Evolutionary conservation across 1,140 invertebrate genomes (phyloP).

Genomic region (Drosophila pseudoobscura): DNA sequence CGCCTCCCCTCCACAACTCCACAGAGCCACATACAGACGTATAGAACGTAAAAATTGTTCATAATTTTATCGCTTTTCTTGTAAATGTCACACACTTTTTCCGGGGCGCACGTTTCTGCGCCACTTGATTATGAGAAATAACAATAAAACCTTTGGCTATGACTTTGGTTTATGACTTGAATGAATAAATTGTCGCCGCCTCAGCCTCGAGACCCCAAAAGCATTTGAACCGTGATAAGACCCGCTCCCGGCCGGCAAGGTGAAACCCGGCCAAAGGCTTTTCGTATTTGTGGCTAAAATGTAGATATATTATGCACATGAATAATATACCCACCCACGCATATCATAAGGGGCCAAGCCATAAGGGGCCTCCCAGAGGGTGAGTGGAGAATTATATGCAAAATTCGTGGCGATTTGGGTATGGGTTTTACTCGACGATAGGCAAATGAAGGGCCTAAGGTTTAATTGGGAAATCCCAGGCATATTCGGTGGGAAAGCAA

Average conservation of each 20-base stretch:
- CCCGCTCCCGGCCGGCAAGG: constrained; percentile 12
- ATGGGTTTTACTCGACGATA: too few species aligned
- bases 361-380: not conserved
- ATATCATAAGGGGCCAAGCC: constrained; percentile 13
- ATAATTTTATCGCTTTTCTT: constrained; percentile 81
- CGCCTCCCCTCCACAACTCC: too few species aligned
- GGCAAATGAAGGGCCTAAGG: too few species aligned
- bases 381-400: constrained; percentile 11
- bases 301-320: constrained; percentile 28
- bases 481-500: too few species aligned
- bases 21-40: too few species aligned
- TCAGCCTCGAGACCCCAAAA: constrained; percentile 9
- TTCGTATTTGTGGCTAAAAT: constrained; percentile 16
- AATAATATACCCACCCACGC: constrained; percentile 28
- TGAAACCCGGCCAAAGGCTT: constrained; percentile 15
- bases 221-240: constrained; percentile 26
- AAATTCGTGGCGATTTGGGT: not conserved
- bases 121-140: constrained; percentile 73
- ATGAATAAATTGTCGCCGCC: constrained; percentile 67
- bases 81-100: constrained; percentile 54
- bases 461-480: not conserved
- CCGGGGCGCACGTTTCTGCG: constrained; percentile 50
- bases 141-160: constrained; percentile 57
- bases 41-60: constrained; percentile 61
- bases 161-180: constrained; percentile 65